phyloP scores from a whole-genome alignment of 1,140 invertebrate species.

The Drosophila rufa region DNA sequence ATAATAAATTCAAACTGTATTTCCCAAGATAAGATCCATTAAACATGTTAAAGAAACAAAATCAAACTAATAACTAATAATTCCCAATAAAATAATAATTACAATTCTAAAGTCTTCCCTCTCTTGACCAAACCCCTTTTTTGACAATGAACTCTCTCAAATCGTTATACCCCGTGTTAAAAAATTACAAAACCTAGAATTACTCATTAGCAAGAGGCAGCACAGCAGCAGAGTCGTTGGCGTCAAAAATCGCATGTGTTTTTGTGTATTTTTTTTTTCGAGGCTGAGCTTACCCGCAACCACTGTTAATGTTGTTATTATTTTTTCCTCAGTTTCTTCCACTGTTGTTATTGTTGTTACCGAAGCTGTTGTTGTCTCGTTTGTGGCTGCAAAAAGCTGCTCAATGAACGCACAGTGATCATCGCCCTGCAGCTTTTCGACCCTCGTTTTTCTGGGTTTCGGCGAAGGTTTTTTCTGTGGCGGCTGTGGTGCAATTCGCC shows the following conservation, averaged over 20 bases:
- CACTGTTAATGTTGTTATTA: not conserved
- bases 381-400: slow-evolving; percentile 32
- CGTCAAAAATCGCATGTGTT: slow-evolving; percentile 9
- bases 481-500: slow-evolving; percentile 26
- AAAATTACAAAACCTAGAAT: not conserved
- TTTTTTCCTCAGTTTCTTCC: not conserved
- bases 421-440: not conserved
- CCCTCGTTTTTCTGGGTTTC: slow-evolving; percentile 16
- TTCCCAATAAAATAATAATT: too few species aligned
- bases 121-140: too few species aligned
- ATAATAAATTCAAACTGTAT: too few species aligned
- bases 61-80: too few species aligned
- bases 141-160: too few species aligned
- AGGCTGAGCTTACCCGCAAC: slow-evolving; percentile 37
- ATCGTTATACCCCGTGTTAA: not conserved
- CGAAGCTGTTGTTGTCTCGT: not conserved
- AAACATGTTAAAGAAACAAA: too few species aligned
- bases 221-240: slow-evolving; percentile 23
- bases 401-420: slow-evolving; percentile 51
- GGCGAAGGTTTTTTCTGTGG: slow-evolving; percentile 16
- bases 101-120: too few species aligned
- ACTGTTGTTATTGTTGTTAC: not conserved
- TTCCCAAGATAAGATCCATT: too few species aligned
- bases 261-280: not conserved
- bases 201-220: slow-evolving; percentile 6